Conservation (phyloP, 1,140 invertebrate species). For the Tetraneura akinire region DNA sequence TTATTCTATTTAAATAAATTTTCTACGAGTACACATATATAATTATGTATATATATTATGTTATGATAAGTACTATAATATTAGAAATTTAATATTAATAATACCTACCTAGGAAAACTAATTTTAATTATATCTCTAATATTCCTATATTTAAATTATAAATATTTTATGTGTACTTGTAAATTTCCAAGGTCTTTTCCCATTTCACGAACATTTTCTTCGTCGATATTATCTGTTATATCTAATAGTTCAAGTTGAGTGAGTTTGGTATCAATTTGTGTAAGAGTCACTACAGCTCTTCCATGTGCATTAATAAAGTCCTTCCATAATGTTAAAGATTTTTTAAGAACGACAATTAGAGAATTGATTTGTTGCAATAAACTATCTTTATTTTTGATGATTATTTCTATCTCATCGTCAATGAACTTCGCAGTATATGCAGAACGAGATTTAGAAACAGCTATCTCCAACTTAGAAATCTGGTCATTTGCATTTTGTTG, state of each 20-base stretch:
- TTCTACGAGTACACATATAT: no score
- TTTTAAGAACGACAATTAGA: neutral
- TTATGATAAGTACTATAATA: no score
- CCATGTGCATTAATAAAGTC: conserved; percentile 72
- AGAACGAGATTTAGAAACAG: conserved; percentile 59
- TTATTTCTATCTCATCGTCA: conserved; percentile 55
- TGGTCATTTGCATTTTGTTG: conserved; percentile 29
- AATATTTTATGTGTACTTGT: neutral
- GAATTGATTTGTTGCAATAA: neutral
- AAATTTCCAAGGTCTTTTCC: conserved; percentile 51
- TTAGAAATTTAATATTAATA: no score
- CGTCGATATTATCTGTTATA: conserved; percentile 58
- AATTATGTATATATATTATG: no score
- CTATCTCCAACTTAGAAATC: conserved; percentile 58
- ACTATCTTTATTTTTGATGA: conserved; percentile 61
- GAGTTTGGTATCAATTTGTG: conserved; percentile 69
- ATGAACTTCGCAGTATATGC: conserved; percentile 63
- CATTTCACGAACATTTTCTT: conserved; percentile 40
- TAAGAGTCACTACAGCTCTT: conserved; percentile 69
- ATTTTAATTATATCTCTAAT: no score
- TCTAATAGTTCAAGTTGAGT: conserved; percentile 70
- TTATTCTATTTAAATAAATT: no score
- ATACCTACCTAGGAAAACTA: no score
- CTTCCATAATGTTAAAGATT: conserved; percentile 57
- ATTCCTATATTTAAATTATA: no score